These are phyloP conservation scores for Cantharis rustica DNA, from an alignment of 2,888 invertebrate genomes.

Conservation along the genomic window DNA sequence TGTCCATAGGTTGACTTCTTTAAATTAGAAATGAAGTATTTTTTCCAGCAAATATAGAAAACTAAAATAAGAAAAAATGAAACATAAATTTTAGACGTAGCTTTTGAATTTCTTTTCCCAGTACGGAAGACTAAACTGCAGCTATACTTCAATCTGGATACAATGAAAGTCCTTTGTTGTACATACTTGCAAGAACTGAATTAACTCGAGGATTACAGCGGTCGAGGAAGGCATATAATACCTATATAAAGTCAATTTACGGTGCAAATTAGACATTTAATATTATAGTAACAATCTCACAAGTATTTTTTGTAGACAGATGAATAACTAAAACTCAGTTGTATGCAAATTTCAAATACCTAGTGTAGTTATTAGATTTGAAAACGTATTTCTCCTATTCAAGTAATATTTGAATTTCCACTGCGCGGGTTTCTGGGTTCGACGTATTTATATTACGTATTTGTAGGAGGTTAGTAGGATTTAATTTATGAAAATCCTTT, in stretches of 20 bases:
- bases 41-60: too few relatives aligned
- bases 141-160: background rate
- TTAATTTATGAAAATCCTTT: background rate
- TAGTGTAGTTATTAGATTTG: background rate
- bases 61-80: too few relatives aligned
- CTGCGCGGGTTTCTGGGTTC: background rate
- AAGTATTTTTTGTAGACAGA: background rate
- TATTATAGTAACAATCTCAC: background rate
- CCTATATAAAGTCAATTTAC: background rate
- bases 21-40: too few relatives aligned
- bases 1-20: too few relatives aligned
- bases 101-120: background rate
- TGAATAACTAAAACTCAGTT: background rate
- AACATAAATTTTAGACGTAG: background rate
- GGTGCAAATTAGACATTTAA: background rate
- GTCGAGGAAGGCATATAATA: background rate
- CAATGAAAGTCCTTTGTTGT: background rate
- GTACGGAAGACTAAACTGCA: background rate
- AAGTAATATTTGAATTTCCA: background rate
- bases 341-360: background rate
- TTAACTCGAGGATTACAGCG: background rate
- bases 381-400: background rate
- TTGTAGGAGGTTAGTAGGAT: background rate
- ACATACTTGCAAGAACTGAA: background rate
- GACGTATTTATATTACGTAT: background rate